Percentiles rank a stretch among this genome's conserved stretches.
phyloP scores from a whole-genome alignment of 1,140 invertebrate genomes.

The Drosophila saltans region DNA sequence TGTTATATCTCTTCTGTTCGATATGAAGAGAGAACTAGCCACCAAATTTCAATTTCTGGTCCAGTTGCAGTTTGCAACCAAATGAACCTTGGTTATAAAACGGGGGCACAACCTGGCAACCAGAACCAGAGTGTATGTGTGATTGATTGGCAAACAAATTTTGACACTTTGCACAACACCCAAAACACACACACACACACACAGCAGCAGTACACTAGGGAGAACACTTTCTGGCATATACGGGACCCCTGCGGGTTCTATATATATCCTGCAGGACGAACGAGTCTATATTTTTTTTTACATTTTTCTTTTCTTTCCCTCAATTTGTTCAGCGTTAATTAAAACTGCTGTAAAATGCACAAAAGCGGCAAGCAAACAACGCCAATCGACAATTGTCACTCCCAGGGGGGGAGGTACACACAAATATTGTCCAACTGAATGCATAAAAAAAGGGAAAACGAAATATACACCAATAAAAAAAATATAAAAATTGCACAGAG shows the following conservation, averaged over 20 bases:
- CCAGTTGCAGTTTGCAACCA: background rate
- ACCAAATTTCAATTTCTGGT: background rate
- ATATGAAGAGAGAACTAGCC: background rate
- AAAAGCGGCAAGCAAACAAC: slow-evolving; percentile 70
- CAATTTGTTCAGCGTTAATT: slow-evolving; percentile 79
- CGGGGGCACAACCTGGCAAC: slow-evolving; percentile 8
- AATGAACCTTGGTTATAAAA: background rate
- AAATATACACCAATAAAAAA: slow-evolving; percentile 13
- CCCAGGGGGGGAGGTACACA: slow-evolving; percentile 27
- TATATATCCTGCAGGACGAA: no score
- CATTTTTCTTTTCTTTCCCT: background rate
- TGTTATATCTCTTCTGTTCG: background rate
- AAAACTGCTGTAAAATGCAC: slow-evolving; percentile 80
- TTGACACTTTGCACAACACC: slow-evolving; percentile 72
- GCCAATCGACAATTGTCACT: slow-evolving; percentile 29
- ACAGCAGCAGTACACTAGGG: background rate
- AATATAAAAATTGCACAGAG: slow-evolving; percentile 18
- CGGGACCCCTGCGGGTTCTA: slow-evolving; percentile 26
- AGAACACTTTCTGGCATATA: slow-evolving; percentile 7
- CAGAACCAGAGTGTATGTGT: slow-evolving; percentile 49
- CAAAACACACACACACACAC: background rate
- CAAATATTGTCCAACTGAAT: slow-evolving; percentile 12
- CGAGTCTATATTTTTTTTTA: background rate
- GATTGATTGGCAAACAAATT: slow-evolving; percentile 80
- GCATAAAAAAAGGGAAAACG: slow-evolving; percentile 15